Base-by-base conservation (phyloP, 2,797 vertebrate genomes). In the Myotis findleyi region DNA sequence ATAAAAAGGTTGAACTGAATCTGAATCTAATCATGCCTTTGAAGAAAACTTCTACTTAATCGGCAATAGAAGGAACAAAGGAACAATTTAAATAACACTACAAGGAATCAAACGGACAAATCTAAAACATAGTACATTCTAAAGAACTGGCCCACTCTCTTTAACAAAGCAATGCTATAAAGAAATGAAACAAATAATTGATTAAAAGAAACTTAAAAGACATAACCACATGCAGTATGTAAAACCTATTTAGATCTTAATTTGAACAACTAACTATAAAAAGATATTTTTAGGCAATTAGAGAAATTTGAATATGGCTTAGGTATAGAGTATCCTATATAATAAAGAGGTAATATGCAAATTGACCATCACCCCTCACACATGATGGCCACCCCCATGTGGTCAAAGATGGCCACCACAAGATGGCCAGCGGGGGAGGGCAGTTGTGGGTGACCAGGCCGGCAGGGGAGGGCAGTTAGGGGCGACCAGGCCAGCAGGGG, bases 211-310 rank as follows among this genome's bases (percentile, higher is more conserved):
- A 87, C 27, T 38, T 92, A 57, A 84, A 85, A 88, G 57, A 79
- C 14, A 38, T 62, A 82, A 68, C 41, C 36, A 75, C 33, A 80
- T 44, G 8, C 4, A 84, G 21, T 62, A 7, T 90, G 17, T 81
- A 92, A 92, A 95, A 47, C 4, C 41, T 69, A 79, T 30, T 75
- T 75, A 49, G 55, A 87, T 89, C n/a, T 81, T 87, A 71, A 93
- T 84, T 86, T 92, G 38, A 92, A 72, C 16, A 92, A 72, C 16
- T 51, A 95, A 96, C 6, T 88, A 5, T 53, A 76, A 93, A 88
- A n/a, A 64, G 9, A 82, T 49, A 38, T 57, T 94, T 87, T 79
- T 95, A 92, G 17, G 49, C 44, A 79, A 71, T 38, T 49, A 62
- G 36, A 84, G 53, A 90, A 96, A 90, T 85, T 10, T 69, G 53